phyloP scores from a whole-genome alignment of 1,140 invertebrate genomes.

The Notospermus geniculatus region DNA sequence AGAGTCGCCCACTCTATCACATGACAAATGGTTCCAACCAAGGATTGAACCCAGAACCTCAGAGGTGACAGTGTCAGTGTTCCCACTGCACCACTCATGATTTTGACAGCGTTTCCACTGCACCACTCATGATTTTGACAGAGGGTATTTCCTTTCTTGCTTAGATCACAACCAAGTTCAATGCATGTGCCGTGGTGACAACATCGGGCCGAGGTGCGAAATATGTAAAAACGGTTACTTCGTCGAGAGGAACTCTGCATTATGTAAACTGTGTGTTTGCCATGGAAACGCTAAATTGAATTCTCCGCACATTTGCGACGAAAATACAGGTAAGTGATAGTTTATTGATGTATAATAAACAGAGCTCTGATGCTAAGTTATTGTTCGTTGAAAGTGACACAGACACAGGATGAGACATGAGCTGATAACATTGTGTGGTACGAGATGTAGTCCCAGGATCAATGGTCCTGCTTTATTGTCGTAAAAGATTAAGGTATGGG shows the following conservation, averaged over 20 bases:
- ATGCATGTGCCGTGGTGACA: background rate
- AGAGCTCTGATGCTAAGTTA: no score
- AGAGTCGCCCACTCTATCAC: no score
- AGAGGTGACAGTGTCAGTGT: no score
- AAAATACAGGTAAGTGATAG: constrained; percentile 2
- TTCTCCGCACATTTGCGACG: background rate
- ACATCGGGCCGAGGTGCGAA: constrained; percentile 3
- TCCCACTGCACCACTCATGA: no score
- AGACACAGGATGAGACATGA: background rate
- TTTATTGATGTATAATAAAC: no score
- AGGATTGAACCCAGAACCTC: no score
- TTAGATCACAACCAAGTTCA: background rate
- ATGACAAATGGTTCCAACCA: no score
- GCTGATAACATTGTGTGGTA: background rate
- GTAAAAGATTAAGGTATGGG: background rate
- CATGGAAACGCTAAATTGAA: constrained; percentile 5
- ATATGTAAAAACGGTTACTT: background rate
- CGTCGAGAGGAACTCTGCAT: background rate
- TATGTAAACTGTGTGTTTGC: background rate
- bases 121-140: no score
- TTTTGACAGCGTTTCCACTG: no score
- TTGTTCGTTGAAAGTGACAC: background rate
- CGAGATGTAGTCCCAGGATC: background rate
- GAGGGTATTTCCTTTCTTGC: no score
- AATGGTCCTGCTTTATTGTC: background rate